These are phyloP conservation scores for Sibirionetta formosa DNA, from an alignment of 2,797 vertebrate genomes.

Conservation along the genomic window DNA sequence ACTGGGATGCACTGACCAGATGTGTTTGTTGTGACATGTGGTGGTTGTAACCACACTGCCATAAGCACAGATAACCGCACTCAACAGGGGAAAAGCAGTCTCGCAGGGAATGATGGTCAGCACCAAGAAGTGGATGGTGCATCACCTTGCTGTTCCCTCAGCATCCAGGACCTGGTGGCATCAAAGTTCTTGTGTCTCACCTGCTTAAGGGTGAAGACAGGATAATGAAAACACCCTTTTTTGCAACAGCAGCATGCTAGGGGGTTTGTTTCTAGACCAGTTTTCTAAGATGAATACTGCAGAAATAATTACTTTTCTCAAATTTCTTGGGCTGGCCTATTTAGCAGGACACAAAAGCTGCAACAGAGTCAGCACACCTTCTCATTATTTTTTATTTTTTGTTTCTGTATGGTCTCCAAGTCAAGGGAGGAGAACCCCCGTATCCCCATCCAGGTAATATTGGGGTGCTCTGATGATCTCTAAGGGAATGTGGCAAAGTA, in stretches of 20 bases:
- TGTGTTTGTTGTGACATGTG: accelerated
- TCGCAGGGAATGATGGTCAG: accelerated
- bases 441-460: not conserved
- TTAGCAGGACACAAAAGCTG: not conserved
- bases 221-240: not conserved
- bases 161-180: not conserved
- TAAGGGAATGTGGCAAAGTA: not conserved
- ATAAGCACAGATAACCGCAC: not conserved
- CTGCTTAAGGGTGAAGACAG: not conserved
- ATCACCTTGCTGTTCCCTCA: not conserved
- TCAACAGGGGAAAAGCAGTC: not conserved
- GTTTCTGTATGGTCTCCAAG: not conserved
- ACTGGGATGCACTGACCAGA: accelerated
- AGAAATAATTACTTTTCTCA: not conserved
- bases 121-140: accelerated
- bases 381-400: not conserved
- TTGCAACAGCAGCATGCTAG: not conserved
- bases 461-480: not conserved
- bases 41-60: accelerated
- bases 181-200: accelerated
- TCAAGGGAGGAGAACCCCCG: not conserved
- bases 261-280: not conserved
- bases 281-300: not conserved
- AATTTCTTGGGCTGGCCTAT: not conserved
- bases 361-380: not conserved